A percentile compares a stretch with the other conserved stretches of the same genome.
Conservation (phyloP, 2,113 vertebrate species). For the Bubo blakistoni region DNA sequence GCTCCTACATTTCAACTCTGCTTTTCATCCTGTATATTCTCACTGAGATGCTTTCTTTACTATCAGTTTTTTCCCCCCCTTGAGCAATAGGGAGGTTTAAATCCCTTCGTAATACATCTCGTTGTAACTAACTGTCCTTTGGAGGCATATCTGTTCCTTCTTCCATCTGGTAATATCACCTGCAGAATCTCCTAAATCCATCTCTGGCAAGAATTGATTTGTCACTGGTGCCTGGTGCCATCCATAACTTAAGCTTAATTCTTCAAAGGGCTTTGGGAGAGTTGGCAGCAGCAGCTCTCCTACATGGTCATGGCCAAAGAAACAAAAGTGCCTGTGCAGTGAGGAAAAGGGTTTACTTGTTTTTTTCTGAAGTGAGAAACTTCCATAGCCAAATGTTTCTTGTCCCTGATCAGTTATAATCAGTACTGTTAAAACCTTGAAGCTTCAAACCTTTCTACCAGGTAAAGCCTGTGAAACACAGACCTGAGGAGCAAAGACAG, state of each 20-base stretch:
- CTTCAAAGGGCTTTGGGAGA: neutral
- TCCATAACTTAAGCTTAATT: neutral
- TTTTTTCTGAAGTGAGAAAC: neutral
- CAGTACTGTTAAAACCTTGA: neutral
- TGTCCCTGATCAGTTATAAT: neutral
- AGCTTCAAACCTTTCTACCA: neutral
- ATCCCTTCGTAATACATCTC: neutral
- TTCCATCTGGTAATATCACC: neutral
- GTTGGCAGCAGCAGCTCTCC: neutral
- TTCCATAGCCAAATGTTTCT: neutral
- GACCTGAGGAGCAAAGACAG: neutral
- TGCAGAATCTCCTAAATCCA: conserved; percentile 21
- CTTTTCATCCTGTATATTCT: neutral
- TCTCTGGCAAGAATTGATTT: conserved; percentile 24
- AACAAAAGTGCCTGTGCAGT: neutral
- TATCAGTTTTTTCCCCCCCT: accelerated
- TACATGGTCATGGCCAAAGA: neutral
- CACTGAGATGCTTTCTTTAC: neutral
- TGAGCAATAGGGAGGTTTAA: neutral
- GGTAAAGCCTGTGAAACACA: neutral
- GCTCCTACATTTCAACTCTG: neutral
- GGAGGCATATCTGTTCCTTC: neutral
- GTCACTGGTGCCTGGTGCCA: neutral
- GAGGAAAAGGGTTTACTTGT: neutral
- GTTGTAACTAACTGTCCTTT: conserved; percentile 30